Evolutionary conservation across 2,888 invertebrate genomes (phyloP).

Genomic region (Nemoura dubitans): DNA sequence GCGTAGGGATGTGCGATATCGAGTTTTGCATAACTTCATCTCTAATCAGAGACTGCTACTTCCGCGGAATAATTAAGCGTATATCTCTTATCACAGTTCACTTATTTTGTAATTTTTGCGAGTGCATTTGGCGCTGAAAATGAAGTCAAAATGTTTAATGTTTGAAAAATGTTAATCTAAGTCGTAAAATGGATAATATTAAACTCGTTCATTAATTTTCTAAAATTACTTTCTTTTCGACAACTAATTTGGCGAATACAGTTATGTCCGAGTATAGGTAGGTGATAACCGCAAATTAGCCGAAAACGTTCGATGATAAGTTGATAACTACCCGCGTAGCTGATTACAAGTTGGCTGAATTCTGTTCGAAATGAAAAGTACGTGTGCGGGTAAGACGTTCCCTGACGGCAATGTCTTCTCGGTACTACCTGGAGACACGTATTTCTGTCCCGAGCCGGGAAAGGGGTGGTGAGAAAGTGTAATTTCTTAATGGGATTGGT

Average conservation of each 20-base stretch:
- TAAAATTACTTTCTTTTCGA: background rate
- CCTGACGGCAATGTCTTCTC: background rate
- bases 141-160: background rate
- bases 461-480: constrained; percentile 5
- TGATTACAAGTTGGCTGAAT: background rate
- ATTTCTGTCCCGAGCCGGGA: background rate
- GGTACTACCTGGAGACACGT: background rate
- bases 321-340: background rate
- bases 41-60: background rate
- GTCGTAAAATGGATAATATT: background rate
- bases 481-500: constrained; percentile 7
- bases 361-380: background rate
- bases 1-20: background rate
- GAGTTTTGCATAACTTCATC: background rate
- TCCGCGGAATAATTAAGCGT: background rate
- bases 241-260: background rate
- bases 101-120: background rate
- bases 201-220: background rate
- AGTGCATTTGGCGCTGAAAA: background rate
- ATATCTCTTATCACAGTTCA: background rate
- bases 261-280: no score
- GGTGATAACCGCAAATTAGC: background rate
- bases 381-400: background rate
- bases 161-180: background rate
- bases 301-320: background rate